Evolutionary conservation across 2,113 vertebrate species (phyloP), one percentile per base, ranked within the genome.

Genomic region (Bettongia penicillata): DNA sequence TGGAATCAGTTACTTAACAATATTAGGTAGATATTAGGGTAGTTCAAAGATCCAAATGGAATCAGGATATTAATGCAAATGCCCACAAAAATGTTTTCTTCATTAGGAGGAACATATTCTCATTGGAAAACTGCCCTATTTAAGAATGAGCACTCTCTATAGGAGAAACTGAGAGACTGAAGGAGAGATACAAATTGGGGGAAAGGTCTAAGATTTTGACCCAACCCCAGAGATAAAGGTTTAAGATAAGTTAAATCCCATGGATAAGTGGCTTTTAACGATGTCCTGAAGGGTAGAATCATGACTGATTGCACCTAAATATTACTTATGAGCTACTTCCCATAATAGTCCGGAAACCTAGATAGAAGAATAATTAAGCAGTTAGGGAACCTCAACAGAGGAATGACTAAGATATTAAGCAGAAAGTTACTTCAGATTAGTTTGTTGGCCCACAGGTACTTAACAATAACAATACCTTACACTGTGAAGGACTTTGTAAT

Each of bases 91-190:
- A 57, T 57, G 55, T 57, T 57, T 31, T 48, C 94, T 53, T 89
- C 90, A 90, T 51, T 26, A 91, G 92, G 89, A 48, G 31, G 14
- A 90, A 77, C 16, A 93, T 53, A 43, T 94, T n/a, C 52, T n/a
- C 37, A 84, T 24, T 26, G 50, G 95, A 53, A 93, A 91, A 43
- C 9, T 28, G 90, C 11, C 23, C 96, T n/a, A 25, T 93, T 94
- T 92, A 77, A 52, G 8, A 51, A 50, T 53, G 16, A 93, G 48
- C 8, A 12, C 57, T 52, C 28, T 25, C 26, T 90, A 50, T n/a
- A 26, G 94, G 6, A 68, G 31, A 94, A 91, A 5, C 14, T 47
- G 51, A 16, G 5, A 89, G 3, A 31, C 48, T 91, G 61, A 94
- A 50, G 77, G 68, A 95, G 5, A 10, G 26, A 84, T 16, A 61